Evolutionary conservation across 2,888 invertebrate species (phyloP).

Genomic region (Exephanes ischioxanthus): DNA sequence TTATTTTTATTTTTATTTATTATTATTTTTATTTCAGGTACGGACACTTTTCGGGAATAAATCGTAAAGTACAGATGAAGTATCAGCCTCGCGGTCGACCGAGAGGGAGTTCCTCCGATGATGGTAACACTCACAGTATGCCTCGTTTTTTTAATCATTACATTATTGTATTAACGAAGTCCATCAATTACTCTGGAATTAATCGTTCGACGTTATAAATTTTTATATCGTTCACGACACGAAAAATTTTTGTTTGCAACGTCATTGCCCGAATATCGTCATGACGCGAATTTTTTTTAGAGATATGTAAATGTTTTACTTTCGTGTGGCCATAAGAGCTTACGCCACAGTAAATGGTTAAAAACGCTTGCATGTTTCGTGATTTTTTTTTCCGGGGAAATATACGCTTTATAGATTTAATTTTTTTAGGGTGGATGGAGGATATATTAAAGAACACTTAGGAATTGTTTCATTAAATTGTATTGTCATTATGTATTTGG

Average conservation of each 20-base stretch:
- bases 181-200: conserved; percentile 50
- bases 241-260: neutral
- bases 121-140: conserved; percentile 90
- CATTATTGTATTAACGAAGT: conserved; percentile 52
- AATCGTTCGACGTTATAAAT: neutral
- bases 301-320: neutral
- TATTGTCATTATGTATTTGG: no score
- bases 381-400: no score
- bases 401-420: no score
- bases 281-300: neutral
- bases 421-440: no score
- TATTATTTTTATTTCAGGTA: conserved; percentile 88
- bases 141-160: conserved; percentile 68
- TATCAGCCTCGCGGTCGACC: conserved; percentile 98
- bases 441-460: no score
- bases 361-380: no score
- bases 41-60: conserved; percentile 99
- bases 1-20: conserved; percentile 23
- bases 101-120: conserved; percentile 96
- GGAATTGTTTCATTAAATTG: no score
- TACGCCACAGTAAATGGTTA: no score
- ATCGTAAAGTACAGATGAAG: conserved; percentile 99
- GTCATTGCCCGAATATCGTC: neutral
- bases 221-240: neutral
- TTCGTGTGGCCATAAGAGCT: neutral